Conservation (phyloP, 2,888 invertebrate species). For the Tetragnatha montana region DNA sequence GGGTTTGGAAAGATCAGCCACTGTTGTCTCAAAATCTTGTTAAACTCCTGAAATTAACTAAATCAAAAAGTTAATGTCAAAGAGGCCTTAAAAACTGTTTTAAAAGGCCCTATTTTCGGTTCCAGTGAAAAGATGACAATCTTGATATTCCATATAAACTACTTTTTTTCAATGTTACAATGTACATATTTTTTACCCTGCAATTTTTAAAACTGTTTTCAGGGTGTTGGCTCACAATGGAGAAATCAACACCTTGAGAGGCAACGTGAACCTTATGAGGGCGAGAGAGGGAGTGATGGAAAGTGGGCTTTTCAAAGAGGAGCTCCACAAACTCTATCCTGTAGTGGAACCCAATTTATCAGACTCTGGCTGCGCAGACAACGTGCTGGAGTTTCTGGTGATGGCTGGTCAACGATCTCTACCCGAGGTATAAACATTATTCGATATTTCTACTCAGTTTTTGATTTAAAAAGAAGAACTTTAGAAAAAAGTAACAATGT, state of each 20-base stretch:
- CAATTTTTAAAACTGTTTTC: neutral
- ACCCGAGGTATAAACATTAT: slow-evolving; percentile 82
- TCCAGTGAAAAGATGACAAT: no score
- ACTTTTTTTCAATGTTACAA: no score
- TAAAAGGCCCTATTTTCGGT: no score
- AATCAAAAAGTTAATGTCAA: no score
- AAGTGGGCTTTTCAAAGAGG: slow-evolving; percentile 87
- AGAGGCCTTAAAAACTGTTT: no score
- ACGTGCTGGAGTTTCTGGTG: slow-evolving; percentile 96
- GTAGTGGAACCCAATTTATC: slow-evolving; percentile 98
- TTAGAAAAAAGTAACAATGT: no score
- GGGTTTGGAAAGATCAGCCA: no score
- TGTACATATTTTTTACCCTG: neutral
- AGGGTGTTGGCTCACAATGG: slow-evolving; percentile 98
- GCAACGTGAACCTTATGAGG: slow-evolving; percentile 98
- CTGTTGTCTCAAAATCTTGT: no score
- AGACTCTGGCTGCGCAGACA: slow-evolving; percentile 98
- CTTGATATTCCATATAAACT: no score
- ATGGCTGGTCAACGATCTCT: slow-evolving; percentile 93
- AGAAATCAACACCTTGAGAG: slow-evolving; percentile 98
- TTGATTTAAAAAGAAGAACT: no score
- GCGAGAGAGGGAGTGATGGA: slow-evolving; percentile 98
- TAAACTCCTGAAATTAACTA: no score
- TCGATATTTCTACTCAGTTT: no score
- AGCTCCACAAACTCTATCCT: slow-evolving; percentile 92